A percentile compares a stretch with the other conserved stretches of the same genome.
phyloP scores from a whole-genome alignment of 2,797 vertebrate species.

The Alosa sapidissima region DNA sequence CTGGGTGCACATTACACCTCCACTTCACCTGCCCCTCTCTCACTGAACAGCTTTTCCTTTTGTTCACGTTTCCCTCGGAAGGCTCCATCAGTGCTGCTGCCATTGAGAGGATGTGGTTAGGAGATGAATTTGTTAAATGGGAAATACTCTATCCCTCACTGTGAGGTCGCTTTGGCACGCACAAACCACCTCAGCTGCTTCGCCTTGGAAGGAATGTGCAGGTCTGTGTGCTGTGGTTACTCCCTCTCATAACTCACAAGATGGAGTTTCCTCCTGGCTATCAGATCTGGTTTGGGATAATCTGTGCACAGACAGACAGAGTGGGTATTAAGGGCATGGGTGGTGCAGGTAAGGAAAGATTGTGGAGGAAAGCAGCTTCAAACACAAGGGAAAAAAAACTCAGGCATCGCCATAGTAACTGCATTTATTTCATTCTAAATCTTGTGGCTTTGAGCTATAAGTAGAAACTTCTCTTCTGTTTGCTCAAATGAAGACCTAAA shows the following conservation, averaged over 20 bases:
- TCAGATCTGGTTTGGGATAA: slow-evolving; percentile 31
- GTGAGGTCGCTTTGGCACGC: slow-evolving; percentile 34
- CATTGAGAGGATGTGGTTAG: slow-evolving; percentile 29
- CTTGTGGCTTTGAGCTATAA: slow-evolving; percentile 34
- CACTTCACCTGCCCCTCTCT: neutral
- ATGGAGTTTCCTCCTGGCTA: neutral
- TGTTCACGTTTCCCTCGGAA: neutral
- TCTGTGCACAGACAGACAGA: slow-evolving; percentile 4
- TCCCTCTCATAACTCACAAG: slow-evolving; percentile 36
- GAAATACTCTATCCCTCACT: slow-evolving; percentile 26
- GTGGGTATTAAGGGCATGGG: neutral
- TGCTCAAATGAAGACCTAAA: slow-evolving; percentile 28
- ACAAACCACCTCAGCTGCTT: slow-evolving; percentile 27
- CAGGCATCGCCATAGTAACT: slow-evolving; percentile 54
- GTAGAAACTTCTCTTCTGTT: slow-evolving; percentile 37
- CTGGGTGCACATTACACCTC: neutral
- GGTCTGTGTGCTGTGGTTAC: slow-evolving; percentile 32
- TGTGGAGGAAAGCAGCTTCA: slow-evolving; percentile 23
- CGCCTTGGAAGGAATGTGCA: slow-evolving; percentile 6
- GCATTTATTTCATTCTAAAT: slow-evolving; percentile 39
- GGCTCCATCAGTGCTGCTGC: neutral
- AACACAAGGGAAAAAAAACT: slow-evolving; percentile 37
- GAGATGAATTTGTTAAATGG: slow-evolving; percentile 38
- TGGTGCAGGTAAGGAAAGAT: slow-evolving; percentile 34
- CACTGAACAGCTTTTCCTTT: neutral